Evolutionary conservation across 2,888 invertebrate genomes (phyloP), one percentile per base, ranked within the genome.

Genomic region (Quadroppia sp.): DNA sequence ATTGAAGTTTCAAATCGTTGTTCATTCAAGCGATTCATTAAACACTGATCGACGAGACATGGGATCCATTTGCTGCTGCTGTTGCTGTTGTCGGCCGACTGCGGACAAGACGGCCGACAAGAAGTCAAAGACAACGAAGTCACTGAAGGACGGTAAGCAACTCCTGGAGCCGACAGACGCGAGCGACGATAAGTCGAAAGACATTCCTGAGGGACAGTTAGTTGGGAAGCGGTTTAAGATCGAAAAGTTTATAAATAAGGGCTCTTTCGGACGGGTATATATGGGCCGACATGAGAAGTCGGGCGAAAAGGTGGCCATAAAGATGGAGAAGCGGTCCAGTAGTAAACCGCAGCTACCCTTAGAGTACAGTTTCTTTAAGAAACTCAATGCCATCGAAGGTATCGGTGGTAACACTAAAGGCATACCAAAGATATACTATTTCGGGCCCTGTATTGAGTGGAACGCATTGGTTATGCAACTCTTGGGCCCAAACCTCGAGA

Each of bases 381-480:
- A 20, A 20, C 32, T 73, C 9, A 56, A 56, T 3, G 56, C 56
- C 28, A 23, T 23, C 23, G 30, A 28, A 30, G 1, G 15, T 9
- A 2, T 1, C 13, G 23, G 13, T 2, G n/a, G n/a, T n/a, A n/a
- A n/a, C n/a, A 25, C 25, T 1, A 56, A 25, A 17, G 69, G 73
- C 15, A 23, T 69, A 20, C 69, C 73, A 7, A 69, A 45, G 23
- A 48, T 69, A 1, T 40, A 56, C 32, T 45, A 45, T 9, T 53
- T 73, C n/a, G 64, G 48, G 6, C 11, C 7, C 2, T 32, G 28
- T 23, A n/a, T 11, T 2, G 25, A 50, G 3, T 73, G 42, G 36
- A 36, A 25, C 25, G 73, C 45, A 28, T 17, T 73, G 42, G 73
- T 73, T 3, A 67, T 73, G 73, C 67, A 73, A 2, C 42, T 73